phyloP scores from a whole-genome alignment of 2,888 invertebrate genomes.

The Drosophila birchii region DNA sequence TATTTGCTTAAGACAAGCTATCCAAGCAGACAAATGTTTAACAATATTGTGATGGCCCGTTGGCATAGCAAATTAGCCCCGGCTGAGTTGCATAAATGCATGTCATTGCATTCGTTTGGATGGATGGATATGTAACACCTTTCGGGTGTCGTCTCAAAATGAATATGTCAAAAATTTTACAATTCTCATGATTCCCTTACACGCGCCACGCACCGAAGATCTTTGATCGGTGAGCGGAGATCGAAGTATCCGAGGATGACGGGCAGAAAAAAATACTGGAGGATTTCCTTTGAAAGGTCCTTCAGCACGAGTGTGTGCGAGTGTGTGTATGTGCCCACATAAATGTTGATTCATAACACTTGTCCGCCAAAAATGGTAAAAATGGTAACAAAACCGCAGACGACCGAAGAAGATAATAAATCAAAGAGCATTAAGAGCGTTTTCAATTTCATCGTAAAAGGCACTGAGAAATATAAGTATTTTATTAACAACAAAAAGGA shows the following conservation, averaged over 20 bases:
- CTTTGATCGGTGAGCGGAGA: conserved; percentile 48
- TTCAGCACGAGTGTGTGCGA: conserved; percentile 35
- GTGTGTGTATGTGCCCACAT: conserved; percentile 18
- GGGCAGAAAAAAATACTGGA: conserved; percentile 44
- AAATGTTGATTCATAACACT: conserved; percentile 67
- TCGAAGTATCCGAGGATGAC: conserved; percentile 18
- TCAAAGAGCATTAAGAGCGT: conserved; percentile 76
- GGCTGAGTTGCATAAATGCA: conserved; percentile 73
- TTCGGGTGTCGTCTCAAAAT: conserved; percentile 70
- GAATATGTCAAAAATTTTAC: conserved; percentile 78
- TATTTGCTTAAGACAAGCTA: conserved; percentile 66
- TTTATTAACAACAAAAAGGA: background rate
- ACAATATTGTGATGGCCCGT: conserved; percentile 78
- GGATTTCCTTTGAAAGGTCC: conserved; percentile 67
- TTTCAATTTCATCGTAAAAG: conserved; percentile 72
- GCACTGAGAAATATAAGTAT: background rate
- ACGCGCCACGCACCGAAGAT: conserved; percentile 33
- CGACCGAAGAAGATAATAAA: conserved; percentile 64
- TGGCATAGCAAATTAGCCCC: conserved; percentile 76
- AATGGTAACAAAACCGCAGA: conserved; percentile 37
- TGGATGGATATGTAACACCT: conserved; percentile 74
- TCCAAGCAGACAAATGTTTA: conserved; percentile 64
- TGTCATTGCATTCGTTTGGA: conserved; percentile 65
- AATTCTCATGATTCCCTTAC: conserved; percentile 62
- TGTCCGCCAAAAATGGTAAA: conserved; percentile 50